Percentiles rank a stretch among this genome's conserved stretches.
Conservation (phyloP, 2,888 invertebrate genomes). For the Endotricha flammealis region DNA sequence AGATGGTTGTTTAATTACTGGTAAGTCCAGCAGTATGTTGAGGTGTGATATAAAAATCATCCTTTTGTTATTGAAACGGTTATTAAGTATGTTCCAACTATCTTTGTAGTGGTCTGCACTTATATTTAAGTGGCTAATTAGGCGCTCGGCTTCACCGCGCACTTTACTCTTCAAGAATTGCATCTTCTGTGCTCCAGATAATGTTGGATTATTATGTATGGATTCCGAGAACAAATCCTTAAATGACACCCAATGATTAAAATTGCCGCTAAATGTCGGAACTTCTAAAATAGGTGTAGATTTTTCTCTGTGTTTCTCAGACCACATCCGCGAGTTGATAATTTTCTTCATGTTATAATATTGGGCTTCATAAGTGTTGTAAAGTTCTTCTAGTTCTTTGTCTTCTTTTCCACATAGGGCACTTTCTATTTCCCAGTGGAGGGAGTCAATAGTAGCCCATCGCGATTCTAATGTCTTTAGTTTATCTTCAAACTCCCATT, state of each 20-base stretch:
- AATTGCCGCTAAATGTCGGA: background rate
- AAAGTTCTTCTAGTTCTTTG: no score
- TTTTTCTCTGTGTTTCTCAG: background rate
- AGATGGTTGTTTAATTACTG: no score
- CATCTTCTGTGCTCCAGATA: background rate
- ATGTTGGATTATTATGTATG: constrained; percentile 1
- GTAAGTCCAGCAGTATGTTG: background rate
- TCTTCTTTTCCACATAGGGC: no score
- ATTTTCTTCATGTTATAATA: no score
- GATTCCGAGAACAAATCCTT: background rate
- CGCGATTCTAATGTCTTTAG: no score
- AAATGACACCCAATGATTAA: background rate
- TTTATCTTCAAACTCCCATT: no score
- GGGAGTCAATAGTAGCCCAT: no score
- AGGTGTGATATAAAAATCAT: background rate
- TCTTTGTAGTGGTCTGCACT: background rate
- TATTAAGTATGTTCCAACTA: constrained; percentile 2
- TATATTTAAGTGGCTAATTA: background rate
- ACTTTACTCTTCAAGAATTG: constrained; percentile 2
- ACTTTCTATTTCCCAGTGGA: no score
- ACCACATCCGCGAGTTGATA: constrained; percentile 1
- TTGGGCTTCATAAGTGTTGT: no score
- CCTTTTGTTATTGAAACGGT: background rate
- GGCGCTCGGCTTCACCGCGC: constrained; percentile 1
- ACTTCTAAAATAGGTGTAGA: background rate